Percentiles rank a stretch among this genome's conserved stretches.
These are phyloP conservation scores for Torymus aiolomorphi DNA, from an alignment of 2,888 invertebrate species.

Conservation along the genomic window DNA sequence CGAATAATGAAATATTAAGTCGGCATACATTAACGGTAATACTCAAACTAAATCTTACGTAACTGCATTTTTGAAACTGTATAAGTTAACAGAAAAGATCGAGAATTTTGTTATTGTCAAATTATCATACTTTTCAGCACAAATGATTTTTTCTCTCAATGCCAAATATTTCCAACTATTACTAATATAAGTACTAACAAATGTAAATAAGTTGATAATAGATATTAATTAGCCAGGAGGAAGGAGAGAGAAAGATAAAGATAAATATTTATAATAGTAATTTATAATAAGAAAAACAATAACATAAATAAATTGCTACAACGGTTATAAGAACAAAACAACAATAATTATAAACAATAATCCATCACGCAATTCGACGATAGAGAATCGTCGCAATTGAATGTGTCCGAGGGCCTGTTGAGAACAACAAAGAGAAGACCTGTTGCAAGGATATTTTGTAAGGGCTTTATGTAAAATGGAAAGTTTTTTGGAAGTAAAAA, in stretches of 20 bases:
- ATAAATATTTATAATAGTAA: slow-evolving; percentile 46
- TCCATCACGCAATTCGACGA: not conserved
- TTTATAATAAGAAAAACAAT: slow-evolving; percentile 37
- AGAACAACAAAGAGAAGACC: slow-evolving; percentile 33
- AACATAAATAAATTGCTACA: slow-evolving; percentile 26
- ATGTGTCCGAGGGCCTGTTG: slow-evolving; percentile 22
- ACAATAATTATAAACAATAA: slow-evolving; percentile 53
- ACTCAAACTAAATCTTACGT: not conserved
- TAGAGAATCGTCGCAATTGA: slow-evolving; percentile 6
- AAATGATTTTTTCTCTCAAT: slow-evolving; percentile 23
- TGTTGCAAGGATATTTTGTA: slow-evolving; percentile 39
- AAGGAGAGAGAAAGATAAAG: slow-evolving; percentile 35
- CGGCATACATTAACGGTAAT: slow-evolving; percentile 13
- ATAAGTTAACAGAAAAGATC: slow-evolving; percentile 1
- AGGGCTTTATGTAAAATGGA: slow-evolving; percentile 15
- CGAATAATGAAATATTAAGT: slow-evolving; percentile 21
- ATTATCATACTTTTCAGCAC: slow-evolving; percentile 6
- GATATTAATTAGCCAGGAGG: slow-evolving; percentile 16
- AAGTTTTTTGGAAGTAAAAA: slow-evolving; percentile 21
- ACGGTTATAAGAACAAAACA: slow-evolving; percentile 22
- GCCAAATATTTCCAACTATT: slow-evolving; percentile 14
- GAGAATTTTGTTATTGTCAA: not conserved
- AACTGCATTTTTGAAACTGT: slow-evolving; percentile 3
- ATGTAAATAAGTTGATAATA: slow-evolving; percentile 25
- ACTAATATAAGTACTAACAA: not conserved